These are phyloP conservation scores for Notothenia rossii DNA, from an alignment of 2,113 vertebrate species.

Conservation along the genomic window DNA sequence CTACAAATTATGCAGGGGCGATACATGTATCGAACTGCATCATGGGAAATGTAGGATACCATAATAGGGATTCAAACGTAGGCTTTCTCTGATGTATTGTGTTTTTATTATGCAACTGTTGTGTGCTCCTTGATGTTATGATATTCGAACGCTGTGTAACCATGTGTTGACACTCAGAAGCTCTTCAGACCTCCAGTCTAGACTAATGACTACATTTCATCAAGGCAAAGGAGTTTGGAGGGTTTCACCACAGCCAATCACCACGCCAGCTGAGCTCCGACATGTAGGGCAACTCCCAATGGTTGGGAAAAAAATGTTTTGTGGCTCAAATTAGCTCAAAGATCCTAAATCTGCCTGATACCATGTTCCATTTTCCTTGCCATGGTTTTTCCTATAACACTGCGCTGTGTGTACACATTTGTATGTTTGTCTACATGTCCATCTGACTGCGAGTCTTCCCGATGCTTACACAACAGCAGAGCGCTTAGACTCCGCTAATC, in stretches of 20 bases:
- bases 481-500: conserved; percentile 60
- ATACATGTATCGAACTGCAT: not conserved
- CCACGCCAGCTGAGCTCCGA: conserved; percentile 7
- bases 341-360: conserved; percentile 4
- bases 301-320: not conserved
- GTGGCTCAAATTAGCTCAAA: conserved; percentile 8
- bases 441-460: conserved; percentile 28
- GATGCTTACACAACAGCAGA: conserved; percentile 50
- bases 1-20: no score
- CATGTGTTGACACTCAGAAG: not conserved
- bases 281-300: not conserved
- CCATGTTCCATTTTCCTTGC: conserved; percentile 7
- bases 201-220: not conserved
- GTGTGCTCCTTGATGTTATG: not conserved
- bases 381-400: not conserved
- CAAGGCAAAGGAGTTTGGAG: not conserved
- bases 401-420: conserved; percentile 11
- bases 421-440: conserved; percentile 42
- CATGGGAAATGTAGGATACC: not conserved
- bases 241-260: not conserved
- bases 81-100: not conserved
- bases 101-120: not conserved
- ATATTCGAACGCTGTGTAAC: not conserved
- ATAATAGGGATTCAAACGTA: not conserved
- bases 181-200: not conserved